These are phyloP conservation scores for Geodia barretti DNA, from an alignment of 37 sponge, comb jelly and placozoan genomes.

Conservation along the genomic window DNA sequence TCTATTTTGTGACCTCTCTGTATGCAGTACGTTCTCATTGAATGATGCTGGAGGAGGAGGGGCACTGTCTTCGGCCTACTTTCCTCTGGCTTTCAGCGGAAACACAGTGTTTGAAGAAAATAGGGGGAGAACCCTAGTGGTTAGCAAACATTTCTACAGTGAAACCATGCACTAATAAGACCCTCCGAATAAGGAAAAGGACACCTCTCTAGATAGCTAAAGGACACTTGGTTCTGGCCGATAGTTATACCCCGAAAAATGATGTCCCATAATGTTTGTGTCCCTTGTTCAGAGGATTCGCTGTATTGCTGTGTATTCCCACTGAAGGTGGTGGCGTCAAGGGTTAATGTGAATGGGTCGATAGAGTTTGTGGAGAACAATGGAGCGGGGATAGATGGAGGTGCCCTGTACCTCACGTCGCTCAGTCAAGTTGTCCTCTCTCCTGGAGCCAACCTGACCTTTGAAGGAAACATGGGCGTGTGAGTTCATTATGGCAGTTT, in stretches of 20 bases:
- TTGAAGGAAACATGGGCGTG: slow-evolving; percentile 12
- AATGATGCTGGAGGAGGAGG: slow-evolving; percentile 28
- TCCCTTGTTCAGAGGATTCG: no score
- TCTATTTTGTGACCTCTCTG: background rate
- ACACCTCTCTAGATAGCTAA: no score
- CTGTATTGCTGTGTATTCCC: no score
- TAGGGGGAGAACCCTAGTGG: slow-evolving; percentile 7
- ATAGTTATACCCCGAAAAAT: no score
- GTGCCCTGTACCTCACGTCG: slow-evolving; percentile 20
- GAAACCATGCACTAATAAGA: no score
- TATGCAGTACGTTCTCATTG: slow-evolving; percentile 2
- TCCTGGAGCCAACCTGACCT: background rate
- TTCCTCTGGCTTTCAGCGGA: slow-evolving; percentile 16
- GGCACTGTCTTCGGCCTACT: slow-evolving; percentile 2
- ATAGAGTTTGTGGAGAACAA: slow-evolving; percentile 11
- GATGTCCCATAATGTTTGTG: no score
- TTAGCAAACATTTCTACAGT: no score
- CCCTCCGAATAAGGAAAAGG: no score
- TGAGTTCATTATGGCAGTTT: background rate
- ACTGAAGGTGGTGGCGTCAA: slow-evolving; percentile 1
- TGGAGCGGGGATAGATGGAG: background rate
- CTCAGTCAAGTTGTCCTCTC: slow-evolving; percentile 11
- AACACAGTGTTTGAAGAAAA: slow-evolving; percentile 9
- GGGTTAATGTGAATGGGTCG: background rate
- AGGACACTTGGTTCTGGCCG: no score